phyloP scores from a whole-genome alignment of 2,888 invertebrate species.

The Mythimna ferrago region DNA sequence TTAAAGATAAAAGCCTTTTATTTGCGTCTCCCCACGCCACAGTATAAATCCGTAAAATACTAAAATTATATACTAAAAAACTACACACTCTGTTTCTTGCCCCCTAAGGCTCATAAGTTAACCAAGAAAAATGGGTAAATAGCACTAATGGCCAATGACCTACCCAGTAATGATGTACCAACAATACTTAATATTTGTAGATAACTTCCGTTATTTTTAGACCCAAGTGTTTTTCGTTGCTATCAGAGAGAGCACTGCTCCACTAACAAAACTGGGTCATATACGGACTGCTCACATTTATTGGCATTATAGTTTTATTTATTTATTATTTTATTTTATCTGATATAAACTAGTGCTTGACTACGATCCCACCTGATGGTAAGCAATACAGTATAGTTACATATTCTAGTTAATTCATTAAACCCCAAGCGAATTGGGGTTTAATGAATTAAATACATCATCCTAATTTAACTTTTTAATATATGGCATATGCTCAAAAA shows the following conservation, averaged over 20 bases:
- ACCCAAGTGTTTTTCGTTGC: slow-evolving; percentile 7
- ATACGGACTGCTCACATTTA: not conserved
- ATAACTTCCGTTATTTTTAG: slow-evolving; percentile 23
- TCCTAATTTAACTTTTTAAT: not conserved
- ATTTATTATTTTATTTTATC: no score
- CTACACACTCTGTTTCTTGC: not conserved
- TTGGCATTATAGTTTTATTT: not conserved
- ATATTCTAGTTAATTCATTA: no score
- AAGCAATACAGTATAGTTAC: not conserved
- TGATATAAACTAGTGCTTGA: no score
- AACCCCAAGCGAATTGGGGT: no score
- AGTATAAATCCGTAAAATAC: not conserved
- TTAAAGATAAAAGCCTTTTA: no score
- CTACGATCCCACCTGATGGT: no score
- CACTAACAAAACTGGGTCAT: slow-evolving; percentile 15
- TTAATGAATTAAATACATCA: no score
- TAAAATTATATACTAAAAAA: not conserved
- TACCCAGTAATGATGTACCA: not conserved
- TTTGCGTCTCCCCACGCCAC: no score
- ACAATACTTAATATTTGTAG: slow-evolving; percentile 13
- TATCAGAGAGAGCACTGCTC: slow-evolving; percentile 26
- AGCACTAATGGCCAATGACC: slow-evolving; percentile 2
- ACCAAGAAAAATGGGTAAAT: not conserved
- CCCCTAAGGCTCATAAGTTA: not conserved
- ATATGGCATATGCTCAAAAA: not conserved